Conservation (phyloP, 1,140 invertebrate genomes). For the Drosophila mauritiana region DNA sequence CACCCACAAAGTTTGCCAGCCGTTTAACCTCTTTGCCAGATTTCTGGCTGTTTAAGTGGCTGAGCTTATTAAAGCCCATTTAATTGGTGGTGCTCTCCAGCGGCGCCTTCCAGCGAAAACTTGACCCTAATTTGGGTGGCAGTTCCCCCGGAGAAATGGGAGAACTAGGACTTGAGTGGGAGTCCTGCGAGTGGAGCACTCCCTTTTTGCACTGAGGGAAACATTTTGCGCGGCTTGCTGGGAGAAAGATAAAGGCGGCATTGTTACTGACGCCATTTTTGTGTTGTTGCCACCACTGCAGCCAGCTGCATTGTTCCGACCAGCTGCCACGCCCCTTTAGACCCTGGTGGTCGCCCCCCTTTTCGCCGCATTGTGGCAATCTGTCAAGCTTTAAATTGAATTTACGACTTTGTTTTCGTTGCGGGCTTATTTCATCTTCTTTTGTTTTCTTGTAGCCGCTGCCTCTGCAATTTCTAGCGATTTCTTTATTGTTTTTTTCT, state of each 20-base stretch:
- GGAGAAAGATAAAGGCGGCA: slow-evolving; percentile 50
- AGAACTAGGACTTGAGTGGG: background rate
- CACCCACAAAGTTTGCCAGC: slow-evolving; percentile 38
- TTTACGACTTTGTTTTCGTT: slow-evolving; percentile 83
- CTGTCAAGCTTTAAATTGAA: slow-evolving; percentile 84
- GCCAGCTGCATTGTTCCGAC: slow-evolving; percentile 23
- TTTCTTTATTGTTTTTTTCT: slow-evolving; percentile 59
- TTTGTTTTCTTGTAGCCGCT: slow-evolving; percentile 33
- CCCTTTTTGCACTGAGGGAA: slow-evolving; percentile 22
- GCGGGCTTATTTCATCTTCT: slow-evolving; percentile 74
- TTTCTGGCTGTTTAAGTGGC: slow-evolving; percentile 72
- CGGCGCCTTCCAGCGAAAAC: slow-evolving; percentile 55
- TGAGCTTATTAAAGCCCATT: slow-evolving; percentile 76
- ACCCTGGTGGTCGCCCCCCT: background rate
- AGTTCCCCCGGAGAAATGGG: slow-evolving; percentile 1
- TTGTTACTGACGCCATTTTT: slow-evolving; percentile 63
- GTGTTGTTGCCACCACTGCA: slow-evolving; percentile 17
- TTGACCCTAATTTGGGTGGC: slow-evolving; percentile 68
- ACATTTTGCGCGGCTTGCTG: slow-evolving; percentile 59
- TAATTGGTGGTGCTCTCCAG: slow-evolving; percentile 58
- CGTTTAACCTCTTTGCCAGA: slow-evolving; percentile 69
- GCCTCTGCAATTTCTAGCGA: slow-evolving; percentile 40
- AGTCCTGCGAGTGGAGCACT: background rate
- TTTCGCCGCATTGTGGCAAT: slow-evolving; percentile 69
- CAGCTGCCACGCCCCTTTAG: slow-evolving; percentile 25